Percentiles rank a stretch among this genome's conserved stretches.
Conservation (phyloP, 2,888 invertebrate species). For the Tridacna crocea region DNA sequence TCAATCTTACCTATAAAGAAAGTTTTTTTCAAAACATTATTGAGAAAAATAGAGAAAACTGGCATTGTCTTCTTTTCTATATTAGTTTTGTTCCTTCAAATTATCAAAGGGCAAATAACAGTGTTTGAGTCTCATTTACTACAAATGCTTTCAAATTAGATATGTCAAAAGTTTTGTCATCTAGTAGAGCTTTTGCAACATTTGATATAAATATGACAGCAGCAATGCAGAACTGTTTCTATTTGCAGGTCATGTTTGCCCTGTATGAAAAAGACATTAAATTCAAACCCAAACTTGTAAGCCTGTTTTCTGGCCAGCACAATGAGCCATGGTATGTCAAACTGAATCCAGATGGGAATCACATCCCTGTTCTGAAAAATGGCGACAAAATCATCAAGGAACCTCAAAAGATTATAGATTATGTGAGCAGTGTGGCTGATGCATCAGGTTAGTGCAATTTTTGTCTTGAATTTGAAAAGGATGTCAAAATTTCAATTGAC, state of each 20-base stretch:
- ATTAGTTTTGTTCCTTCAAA: no score
- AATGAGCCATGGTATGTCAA: constrained; percentile 80
- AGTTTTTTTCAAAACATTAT: no score
- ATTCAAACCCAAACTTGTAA: constrained; percentile 75
- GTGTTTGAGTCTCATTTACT: no score
- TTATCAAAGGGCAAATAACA: no score
- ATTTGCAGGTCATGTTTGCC: constrained; percentile 74
- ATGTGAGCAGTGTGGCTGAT: constrained; percentile 67
- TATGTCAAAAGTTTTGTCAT: no score
- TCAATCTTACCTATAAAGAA: no score
- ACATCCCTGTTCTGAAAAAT: constrained; percentile 76
- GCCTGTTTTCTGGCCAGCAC: constrained; percentile 77
- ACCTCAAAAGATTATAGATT: constrained; percentile 74
- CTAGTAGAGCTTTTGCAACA: no score
- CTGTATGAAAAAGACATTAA: constrained; percentile 75
- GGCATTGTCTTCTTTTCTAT: no score
- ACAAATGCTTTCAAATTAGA: no score
- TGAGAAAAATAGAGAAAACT: neutral
- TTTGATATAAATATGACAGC: no score
- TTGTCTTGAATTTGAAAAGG: no score
- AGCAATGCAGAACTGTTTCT: neutral
- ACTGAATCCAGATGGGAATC: constrained; percentile 76
- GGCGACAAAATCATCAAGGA: constrained; percentile 70
- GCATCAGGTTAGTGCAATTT: constrained; percentile 51
- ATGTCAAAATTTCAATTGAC: no score